Percentiles rank a stretch among this genome's conserved stretches.
phyloP scores from a whole-genome alignment of 1,140 invertebrate species.

The Apis mellifera region Amel_HAv3.1 CM009934.2:9803001-9803500 shows the following conservation, averaged over 20 bases:
- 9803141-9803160: constrained; percentile 31
- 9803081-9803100: constrained; percentile 33
- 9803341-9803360: not conserved
- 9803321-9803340: not conserved
- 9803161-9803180: not conserved
- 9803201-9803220: constrained; percentile 46
- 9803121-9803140: constrained; percentile 33
- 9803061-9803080: constrained; percentile 45
- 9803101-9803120: not conserved
- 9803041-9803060: constrained; percentile 49
- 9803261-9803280: not conserved
- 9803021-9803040: constrained; percentile 12
- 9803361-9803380: no score
- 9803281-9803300: not conserved
- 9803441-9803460: no score
- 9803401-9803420: no score
- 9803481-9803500: no score
- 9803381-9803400: no score
- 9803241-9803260: constrained; percentile 19
- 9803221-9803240: constrained; percentile 28
- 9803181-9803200: constrained; percentile 37
- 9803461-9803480: no score
- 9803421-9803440: no score
- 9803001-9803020: not conserved
- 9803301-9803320: no score